A percentile compares a stretch with the other conserved stretches of the same genome.
These are phyloP conservation scores for Sogatella furcifera DNA, from an alignment of 1,140 invertebrate species.

Conservation along the genomic window DNA sequence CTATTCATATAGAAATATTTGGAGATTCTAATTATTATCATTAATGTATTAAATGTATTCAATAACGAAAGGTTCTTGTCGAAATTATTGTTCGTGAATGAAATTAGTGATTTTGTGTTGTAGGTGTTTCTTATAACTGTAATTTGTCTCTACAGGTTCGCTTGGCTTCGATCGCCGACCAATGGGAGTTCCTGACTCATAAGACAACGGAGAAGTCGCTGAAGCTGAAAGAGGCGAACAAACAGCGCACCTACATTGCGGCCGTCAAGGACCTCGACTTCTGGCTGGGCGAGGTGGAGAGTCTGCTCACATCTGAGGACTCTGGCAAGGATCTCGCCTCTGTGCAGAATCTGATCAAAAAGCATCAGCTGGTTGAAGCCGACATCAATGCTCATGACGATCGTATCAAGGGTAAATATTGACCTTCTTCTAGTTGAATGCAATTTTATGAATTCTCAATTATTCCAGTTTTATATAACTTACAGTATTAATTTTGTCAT, in stretches of 20 bases:
- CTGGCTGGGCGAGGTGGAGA: slow-evolving; percentile 98
- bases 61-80: too few relatives aligned
- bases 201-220: slow-evolving; percentile 97
- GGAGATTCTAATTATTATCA: too few relatives aligned
- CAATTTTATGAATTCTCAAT: too few relatives aligned
- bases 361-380: slow-evolving; percentile 95
- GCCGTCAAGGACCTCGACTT: slow-evolving; percentile 99
- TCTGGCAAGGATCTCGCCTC: slow-evolving; percentile 96
- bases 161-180: slow-evolving; percentile 89
- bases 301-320: slow-evolving; percentile 91
- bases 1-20: too few relatives aligned
- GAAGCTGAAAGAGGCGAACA: slow-evolving; percentile 97
- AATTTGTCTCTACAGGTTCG: slow-evolving; percentile 39
- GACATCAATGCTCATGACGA: slow-evolving; percentile 95
- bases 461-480: too few relatives aligned
- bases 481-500: too few relatives aligned
- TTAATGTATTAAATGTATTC: too few relatives aligned
- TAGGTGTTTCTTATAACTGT: neutral
- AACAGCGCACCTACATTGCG: slow-evolving; percentile 97
- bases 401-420: slow-evolving; percentile 66
- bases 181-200: slow-evolving; percentile 96
- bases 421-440: neutral
- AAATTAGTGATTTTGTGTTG: too few relatives aligned
- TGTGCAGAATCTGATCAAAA: slow-evolving; percentile 99
- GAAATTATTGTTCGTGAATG: too few relatives aligned